phyloP scores from a whole-genome alignment of 2,888 invertebrate genomes.

The Rhingia rostrata region DNA sequence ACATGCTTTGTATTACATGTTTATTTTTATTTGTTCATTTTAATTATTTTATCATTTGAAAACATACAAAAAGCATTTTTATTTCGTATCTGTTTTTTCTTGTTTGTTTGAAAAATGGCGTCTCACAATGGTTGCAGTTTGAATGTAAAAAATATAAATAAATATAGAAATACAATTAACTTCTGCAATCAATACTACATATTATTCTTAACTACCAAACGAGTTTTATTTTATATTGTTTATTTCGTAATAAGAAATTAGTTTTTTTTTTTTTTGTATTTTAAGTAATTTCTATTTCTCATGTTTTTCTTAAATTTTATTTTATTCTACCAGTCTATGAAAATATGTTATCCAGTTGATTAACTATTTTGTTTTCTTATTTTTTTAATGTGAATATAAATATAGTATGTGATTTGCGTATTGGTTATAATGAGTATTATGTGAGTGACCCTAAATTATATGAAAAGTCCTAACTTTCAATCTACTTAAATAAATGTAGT shows the following conservation, averaged over 20 bases:
- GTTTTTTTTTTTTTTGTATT: constrained; percentile 13
- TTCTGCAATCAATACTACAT: constrained; percentile 42
- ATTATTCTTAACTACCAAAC: constrained; percentile 6
- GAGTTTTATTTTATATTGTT: constrained; percentile 27
- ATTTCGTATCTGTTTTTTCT: constrained; percentile 25
- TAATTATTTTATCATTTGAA: constrained; percentile 58
- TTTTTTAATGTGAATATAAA: constrained; percentile 42
- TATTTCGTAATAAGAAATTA: constrained; percentile 11
- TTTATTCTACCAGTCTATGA: constrained; percentile 72
- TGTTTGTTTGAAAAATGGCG: constrained; percentile 25
- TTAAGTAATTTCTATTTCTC: constrained; percentile 5
- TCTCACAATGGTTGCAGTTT: constrained; percentile 23
- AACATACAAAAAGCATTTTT: constrained; percentile 68
- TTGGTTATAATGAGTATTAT: constrained; percentile 20
- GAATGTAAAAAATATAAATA: constrained; percentile 21
- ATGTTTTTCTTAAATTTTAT: constrained; percentile 26
- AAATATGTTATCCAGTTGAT: constrained; percentile 68
- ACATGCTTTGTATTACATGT: constrained; percentile 46
- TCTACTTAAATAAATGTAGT: too few species aligned
- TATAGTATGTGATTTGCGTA: constrained; percentile 20
- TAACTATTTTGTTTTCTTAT: constrained; percentile 32
- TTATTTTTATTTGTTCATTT: constrained; percentile 39
- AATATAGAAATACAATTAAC: constrained; percentile 20
- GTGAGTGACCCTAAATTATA: constrained; percentile 32
- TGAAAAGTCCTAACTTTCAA: constrained; percentile 1